Base-by-base conservation (phyloP, 2,113 vertebrate species). In the Bungarus multicinctus region DNA sequence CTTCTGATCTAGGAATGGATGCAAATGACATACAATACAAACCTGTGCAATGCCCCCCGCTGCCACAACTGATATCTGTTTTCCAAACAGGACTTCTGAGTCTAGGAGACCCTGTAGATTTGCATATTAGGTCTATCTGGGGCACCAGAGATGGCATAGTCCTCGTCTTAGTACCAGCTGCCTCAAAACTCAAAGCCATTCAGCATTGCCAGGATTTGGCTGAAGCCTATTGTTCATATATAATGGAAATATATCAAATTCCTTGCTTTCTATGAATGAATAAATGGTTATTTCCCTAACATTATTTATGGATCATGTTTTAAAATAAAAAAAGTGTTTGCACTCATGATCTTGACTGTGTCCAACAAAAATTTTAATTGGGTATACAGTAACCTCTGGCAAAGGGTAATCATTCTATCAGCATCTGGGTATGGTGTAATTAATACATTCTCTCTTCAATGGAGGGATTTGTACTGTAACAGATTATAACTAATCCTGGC, bases 261-360 rank as follows among this genome's bases (percentile, higher is more conserved):
- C 30, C 18, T 18, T 64, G 22, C 55, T 30, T 89, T 85, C 92
- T 0, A 45, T 87, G 34, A 43, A 81, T 81, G 6, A 20, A 22
- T 39, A 22, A 43, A 43, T 81, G 34, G 7, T 43, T 81, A 27
- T 18, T 7, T 54, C 30, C 18, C n/a, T 45, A 6, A 14, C 93
- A 87, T 30, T 90, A 91, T 87, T 91, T 93, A 34, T 55, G 8
- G 34, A 91, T 18, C 86, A 22, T 93, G 93, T 93, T 93, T 88
- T 85, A 7, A 53, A 85, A 16, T 55, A 47, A 20, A 88, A 47
- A 7, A 50, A 27, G 30, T 93, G 94, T 93, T 74, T 94, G 50
- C 64, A 88, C n/a, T 95, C 12, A 16, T 55, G 87, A 2, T 89
- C 5, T 55, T 94, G 81, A 60, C 16, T 47, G 27, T 45, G 60